Conservation (phyloP, 2,888 invertebrate genomes). For the Panorpa germanica region DNA sequence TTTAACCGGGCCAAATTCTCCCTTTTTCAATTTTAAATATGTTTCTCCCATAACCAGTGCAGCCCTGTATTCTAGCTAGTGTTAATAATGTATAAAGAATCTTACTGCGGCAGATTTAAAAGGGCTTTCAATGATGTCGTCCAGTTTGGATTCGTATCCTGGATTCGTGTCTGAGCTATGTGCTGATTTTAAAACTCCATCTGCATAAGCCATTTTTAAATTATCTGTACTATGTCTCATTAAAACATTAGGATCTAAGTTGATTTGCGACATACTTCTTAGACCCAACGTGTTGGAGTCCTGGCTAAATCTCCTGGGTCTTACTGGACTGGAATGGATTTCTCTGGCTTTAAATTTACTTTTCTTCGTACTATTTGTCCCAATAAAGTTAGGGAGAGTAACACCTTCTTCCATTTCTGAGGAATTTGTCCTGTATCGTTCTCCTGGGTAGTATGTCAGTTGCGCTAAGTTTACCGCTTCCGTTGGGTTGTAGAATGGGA, state of each 20-base stretch:
- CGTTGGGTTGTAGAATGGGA: too few relatives aligned
- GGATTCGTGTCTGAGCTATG: conserved; percentile 1
- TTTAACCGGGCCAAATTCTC: too few relatives aligned
- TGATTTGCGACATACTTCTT: conserved; percentile 10
- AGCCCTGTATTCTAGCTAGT: conserved; percentile 3
- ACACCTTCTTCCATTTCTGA: too few relatives aligned
- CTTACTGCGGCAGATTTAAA: background rate
- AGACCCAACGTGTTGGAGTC: conserved; percentile 19
- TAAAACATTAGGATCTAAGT: conserved; percentile 9
- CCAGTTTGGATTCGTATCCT: too few relatives aligned
- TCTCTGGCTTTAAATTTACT: too few relatives aligned
- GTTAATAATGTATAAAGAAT: too few relatives aligned
- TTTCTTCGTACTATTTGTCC: too few relatives aligned
- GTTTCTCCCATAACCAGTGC: background rate
- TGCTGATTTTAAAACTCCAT: background rate
- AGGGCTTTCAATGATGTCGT: conserved; percentile 12
- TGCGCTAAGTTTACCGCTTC: too few relatives aligned
- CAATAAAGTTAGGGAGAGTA: too few relatives aligned
- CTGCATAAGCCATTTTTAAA: conserved; percentile 7
- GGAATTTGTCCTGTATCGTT: too few relatives aligned
- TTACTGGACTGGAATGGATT: conserved; percentile 10
- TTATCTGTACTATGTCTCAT: conserved; percentile 12
- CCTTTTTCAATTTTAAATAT: too few relatives aligned
- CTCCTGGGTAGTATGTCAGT: too few relatives aligned
- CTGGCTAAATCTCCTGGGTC: conserved; percentile 20